Percentiles rank a stretch among this genome's conserved stretches.
Conservation (phyloP, 2,797 vertebrate genomes). For the Spondyliosoma cantharus region DNA sequence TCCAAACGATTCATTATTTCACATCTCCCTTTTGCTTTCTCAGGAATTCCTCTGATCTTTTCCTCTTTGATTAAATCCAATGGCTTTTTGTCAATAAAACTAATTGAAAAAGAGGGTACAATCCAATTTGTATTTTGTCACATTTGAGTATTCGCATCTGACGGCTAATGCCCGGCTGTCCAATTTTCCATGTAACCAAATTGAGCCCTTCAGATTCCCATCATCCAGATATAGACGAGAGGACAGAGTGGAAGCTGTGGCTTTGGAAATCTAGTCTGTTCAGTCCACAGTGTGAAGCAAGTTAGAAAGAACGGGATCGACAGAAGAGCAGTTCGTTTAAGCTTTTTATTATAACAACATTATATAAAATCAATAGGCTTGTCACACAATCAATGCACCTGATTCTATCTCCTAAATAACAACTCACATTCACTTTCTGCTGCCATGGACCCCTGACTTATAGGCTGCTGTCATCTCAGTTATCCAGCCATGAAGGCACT, state of each 20-base stretch:
- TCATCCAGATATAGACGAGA: constrained; percentile 45
- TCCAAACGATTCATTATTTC: constrained; percentile 32
- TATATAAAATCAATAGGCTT: constrained; percentile 70
- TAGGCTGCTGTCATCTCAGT: constrained; percentile 35
- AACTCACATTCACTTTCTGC: constrained; percentile 39
- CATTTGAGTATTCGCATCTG: constrained; percentile 27
- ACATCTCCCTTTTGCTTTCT: constrained; percentile 69
- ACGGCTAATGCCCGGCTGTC: constrained; percentile 32
- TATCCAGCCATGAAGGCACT: constrained; percentile 62
- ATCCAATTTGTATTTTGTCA: constrained; percentile 10
- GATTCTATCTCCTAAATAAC: constrained; percentile 45
- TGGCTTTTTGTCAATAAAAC: constrained; percentile 78
- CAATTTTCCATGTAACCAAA: constrained; percentile 28
- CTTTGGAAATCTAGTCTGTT: constrained; percentile 13
- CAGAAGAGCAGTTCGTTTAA: constrained; percentile 1
- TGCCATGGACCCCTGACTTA: constrained; percentile 38
- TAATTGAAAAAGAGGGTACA: constrained; percentile 29
- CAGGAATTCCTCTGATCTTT: constrained; percentile 69
- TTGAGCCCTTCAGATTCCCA: constrained; percentile 33
- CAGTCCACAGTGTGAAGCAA: background rate
- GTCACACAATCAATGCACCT: constrained; percentile 43
- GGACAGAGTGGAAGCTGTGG: background rate
- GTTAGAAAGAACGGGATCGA: constrained; percentile 16
- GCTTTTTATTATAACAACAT: constrained; percentile 77
- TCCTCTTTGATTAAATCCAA: constrained; percentile 48